Percentiles rank a stretch among this genome's conserved stretches.
These are phyloP conservation scores for Astropecten irregularis DNA, from an alignment of 53 echinoderm and acorn worm species.

Conservation along the genomic window DNA sequence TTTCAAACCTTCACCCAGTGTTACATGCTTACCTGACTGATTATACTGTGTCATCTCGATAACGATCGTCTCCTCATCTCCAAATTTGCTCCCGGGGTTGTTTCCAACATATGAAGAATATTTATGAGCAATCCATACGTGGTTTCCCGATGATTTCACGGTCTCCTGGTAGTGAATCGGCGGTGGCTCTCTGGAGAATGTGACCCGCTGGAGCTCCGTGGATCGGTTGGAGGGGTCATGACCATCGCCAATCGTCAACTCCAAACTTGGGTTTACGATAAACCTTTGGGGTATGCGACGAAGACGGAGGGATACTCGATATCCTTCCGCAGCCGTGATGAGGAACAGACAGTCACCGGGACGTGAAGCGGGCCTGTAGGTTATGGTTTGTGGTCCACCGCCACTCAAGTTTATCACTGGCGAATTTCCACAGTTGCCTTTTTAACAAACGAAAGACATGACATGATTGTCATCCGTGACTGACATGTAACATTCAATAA, in stretches of 20 bases:
- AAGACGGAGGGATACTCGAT: not conserved
- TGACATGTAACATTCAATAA: no score
- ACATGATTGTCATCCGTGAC: no score
- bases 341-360: not conserved
- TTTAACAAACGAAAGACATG: not conserved
- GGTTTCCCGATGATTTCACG: not conserved
- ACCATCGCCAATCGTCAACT: not conserved
- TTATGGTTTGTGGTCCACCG: not conserved
- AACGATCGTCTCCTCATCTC: not conserved
- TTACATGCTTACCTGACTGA: not conserved
- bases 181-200: not conserved
- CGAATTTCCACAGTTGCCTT: not conserved
- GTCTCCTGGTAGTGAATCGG: not conserved
- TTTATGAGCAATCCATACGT: not conserved
- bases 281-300: not conserved
- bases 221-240: not conserved
- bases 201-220: not conserved
- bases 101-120: not conserved
- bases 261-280: not conserved
- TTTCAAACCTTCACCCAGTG: no score
- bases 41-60: not conserved
- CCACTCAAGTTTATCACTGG: not conserved
- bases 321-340: not conserved
- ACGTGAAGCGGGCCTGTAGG: not conserved
- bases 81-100: no score